These are phyloP conservation scores for Agrotis segetum DNA, from an alignment of 2,888 invertebrate genomes.

Conservation along the genomic window DNA sequence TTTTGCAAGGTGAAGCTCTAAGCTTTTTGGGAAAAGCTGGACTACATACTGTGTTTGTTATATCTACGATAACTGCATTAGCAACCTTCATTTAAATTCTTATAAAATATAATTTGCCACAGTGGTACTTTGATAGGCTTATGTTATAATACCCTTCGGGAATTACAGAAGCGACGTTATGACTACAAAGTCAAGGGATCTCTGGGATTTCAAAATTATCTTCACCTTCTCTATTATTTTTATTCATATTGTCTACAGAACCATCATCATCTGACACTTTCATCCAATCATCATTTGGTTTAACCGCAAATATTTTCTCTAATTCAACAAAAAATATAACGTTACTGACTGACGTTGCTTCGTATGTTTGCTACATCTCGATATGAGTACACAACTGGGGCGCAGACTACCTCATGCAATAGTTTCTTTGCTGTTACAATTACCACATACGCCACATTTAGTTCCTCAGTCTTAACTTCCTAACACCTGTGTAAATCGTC, in stretches of 20 bases:
- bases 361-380: slow-evolving; percentile 46
- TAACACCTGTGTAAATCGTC: slow-evolving; percentile 68
- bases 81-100: too few species aligned
- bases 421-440: slow-evolving; percentile 52
- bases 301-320: slow-evolving; percentile 28
- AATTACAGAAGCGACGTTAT: too few species aligned
- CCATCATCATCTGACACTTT: background rate
- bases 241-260: background rate
- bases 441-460: slow-evolving; percentile 31
- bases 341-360: slow-evolving; percentile 11
- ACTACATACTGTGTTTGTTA: too few species aligned
- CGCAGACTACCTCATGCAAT: slow-evolving; percentile 52
- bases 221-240: background rate
- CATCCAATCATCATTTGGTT: slow-evolving; percentile 11
- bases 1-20: too few species aligned
- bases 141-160: too few species aligned
- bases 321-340: slow-evolving; percentile 17
- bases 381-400: slow-evolving; percentile 43
- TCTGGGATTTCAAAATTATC: background rate
- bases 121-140: too few species aligned
- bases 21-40: background rate
- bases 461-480: slow-evolving; percentile 23
- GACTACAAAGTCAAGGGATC: too few species aligned
- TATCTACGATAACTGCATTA: too few species aligned
- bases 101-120: too few species aligned